Percentiles rank a stretch among this genome's conserved stretches.
Evolutionary conservation across 92 coral and sea anemone genomes (phyloP).

Genomic region (Metridium senile): DNA sequence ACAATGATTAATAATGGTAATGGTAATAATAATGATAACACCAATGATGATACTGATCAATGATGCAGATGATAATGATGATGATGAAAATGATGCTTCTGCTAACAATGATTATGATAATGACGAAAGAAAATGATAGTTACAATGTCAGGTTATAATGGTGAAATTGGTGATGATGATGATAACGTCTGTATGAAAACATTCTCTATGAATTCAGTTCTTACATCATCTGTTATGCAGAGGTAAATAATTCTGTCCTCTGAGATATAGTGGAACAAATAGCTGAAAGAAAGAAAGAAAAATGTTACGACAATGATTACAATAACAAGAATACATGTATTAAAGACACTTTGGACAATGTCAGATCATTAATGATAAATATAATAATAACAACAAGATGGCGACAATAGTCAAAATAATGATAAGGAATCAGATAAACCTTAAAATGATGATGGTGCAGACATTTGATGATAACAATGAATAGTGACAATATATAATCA

Average conservation of each 20-base stretch:
- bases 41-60: background rate
- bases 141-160: too few species aligned
- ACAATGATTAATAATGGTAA: background rate
- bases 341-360: background rate
- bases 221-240: constrained; percentile 98
- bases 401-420: too few species aligned
- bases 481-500: too few species aligned
- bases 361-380: background rate
- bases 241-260: constrained; percentile 88
- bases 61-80: background rate
- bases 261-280: constrained; percentile 94
- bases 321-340: background rate
- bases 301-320: background rate
- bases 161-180: too few species aligned
- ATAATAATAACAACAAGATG: too few species aligned
- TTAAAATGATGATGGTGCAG: too few species aligned
- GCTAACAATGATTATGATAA: background rate
- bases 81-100: background rate
- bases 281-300: constrained; percentile 66
- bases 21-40: background rate
- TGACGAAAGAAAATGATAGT: background rate
- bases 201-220: too few species aligned
- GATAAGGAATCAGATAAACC: too few species aligned
- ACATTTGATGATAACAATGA: too few species aligned
- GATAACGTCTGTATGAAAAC: too few species aligned